Conservation (phyloP, 2,113 vertebrate species). For the Conger conger region DNA sequence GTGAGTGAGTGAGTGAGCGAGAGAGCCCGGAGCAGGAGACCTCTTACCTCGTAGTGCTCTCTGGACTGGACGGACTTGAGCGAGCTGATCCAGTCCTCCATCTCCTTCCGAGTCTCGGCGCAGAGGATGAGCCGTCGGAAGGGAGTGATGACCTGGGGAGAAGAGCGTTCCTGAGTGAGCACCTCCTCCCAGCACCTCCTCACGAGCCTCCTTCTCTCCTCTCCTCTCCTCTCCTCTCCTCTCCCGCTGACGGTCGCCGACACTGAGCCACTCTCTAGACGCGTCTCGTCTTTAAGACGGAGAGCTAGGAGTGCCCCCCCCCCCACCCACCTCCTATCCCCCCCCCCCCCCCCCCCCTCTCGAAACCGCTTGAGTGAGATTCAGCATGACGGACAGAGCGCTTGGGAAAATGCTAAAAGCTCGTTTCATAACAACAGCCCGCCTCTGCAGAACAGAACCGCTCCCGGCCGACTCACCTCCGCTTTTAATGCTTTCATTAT, state of each 20-base stretch:
- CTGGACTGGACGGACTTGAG: slow-evolving; percentile 90
- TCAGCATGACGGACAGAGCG: slow-evolving; percentile 59
- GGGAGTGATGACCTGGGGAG: slow-evolving; percentile 82
- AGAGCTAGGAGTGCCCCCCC: slow-evolving; percentile 48
- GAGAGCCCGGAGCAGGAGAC: background rate
- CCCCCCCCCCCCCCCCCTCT: background rate
- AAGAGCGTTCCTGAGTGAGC: slow-evolving; percentile 34
- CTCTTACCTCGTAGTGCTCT: slow-evolving; percentile 94
- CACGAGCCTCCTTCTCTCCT: too few relatives aligned
- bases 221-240: too few relatives aligned
- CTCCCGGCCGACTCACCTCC: slow-evolving; percentile 40
- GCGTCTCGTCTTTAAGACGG: slow-evolving; percentile 53
- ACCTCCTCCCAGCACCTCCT: slow-evolving; percentile 21
- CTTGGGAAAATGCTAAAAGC: slow-evolving; percentile 58
- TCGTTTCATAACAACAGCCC: slow-evolving; percentile 38
- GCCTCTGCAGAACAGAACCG: slow-evolving; percentile 44
- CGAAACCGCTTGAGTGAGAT: slow-evolving; percentile 56
- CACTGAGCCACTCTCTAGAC: slow-evolving; percentile 46
- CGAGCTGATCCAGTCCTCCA: slow-evolving; percentile 92
- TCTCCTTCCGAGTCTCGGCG: slow-evolving; percentile 89
- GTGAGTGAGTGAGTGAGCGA: background rate
- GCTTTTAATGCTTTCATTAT: slow-evolving; percentile 58
- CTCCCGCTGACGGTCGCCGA: slow-evolving; percentile 38
- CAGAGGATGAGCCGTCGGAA: slow-evolving; percentile 87
- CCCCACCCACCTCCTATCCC: background rate